Evolutionary conservation across 2,797 vertebrate genomes (phyloP).

Genomic region (Esox masquinongy): DNA sequence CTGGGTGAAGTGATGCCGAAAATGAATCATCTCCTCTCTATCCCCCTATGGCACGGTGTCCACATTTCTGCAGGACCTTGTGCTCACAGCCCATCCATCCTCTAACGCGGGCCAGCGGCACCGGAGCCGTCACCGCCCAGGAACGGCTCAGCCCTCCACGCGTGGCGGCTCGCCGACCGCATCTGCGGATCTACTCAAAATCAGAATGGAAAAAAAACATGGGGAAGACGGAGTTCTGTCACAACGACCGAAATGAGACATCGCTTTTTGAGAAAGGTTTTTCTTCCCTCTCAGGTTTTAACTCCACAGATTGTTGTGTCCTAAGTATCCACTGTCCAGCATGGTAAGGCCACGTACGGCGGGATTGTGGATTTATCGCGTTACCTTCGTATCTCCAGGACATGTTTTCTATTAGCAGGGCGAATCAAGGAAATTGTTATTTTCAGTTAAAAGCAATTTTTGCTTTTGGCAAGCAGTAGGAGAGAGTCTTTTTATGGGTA

Average conservation of each 20-base stretch:
- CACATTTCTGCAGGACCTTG: conserved; percentile 66
- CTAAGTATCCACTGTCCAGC: conserved; percentile 25
- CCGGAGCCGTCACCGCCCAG: conserved; percentile 41
- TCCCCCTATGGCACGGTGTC: conserved; percentile 54
- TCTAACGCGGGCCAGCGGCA: conserved; percentile 37
- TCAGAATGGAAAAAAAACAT: conserved; percentile 14
- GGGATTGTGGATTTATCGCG: conserved; percentile 42
- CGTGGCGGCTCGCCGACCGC: conserved; percentile 38
- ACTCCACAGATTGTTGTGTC: conserved; percentile 36
- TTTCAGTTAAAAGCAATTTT: conserved; percentile 58
- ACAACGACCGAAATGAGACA: conserved; percentile 21
- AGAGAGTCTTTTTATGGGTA: conserved; percentile 49
- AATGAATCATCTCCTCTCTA: conserved; percentile 71
- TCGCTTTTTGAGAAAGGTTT: conserved; percentile 14
- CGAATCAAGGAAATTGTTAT: conserved; percentile 45
- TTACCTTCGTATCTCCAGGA: conserved; percentile 55
- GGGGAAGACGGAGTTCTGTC: background rate
- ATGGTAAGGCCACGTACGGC: conserved; percentile 43
- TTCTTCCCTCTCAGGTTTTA: conserved; percentile 37
- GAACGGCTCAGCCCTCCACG: conserved; percentile 13
- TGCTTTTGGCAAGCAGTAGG: conserved; percentile 41
- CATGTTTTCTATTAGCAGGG: conserved; percentile 60
- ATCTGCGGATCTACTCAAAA: conserved; percentile 42
- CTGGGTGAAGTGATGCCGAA: conserved; percentile 72
- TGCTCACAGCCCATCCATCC: conserved; percentile 62